Evolutionary conservation across 1,140 invertebrate species (phyloP), one percentile per base, ranked within the genome.

Genomic region (Liolophura sinensis): DNA sequence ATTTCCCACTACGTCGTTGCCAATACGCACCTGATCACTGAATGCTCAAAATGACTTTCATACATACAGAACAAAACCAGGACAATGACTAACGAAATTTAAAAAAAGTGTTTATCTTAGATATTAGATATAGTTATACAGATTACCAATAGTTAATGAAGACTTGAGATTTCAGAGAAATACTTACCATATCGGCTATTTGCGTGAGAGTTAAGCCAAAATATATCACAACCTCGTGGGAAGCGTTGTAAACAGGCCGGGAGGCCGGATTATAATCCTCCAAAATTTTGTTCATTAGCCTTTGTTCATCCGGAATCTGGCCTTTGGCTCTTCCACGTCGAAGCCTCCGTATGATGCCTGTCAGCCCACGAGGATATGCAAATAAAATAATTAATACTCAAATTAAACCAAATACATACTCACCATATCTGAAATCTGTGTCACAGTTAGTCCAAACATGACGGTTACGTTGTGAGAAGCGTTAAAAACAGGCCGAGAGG

Each of bases 201-300:
- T 99, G 97, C 90, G 97, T 97, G 82, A 99, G 90, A 78, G 95
- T 97, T 86, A 99, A 91, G 83, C 96, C 96, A 88, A 99, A 97
- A 87, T 92, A 95, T 86, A 99, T 92, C 86, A 93, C 91, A 79
- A 99, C 91, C 78, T 94, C 92, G 84, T 98, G 93, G 79, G 94
- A 96, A 88, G 97, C 95, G 89, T 98, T 99, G 84, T 92, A 92
- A 78, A 98, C 96, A 65, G 97, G 97, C 81, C 97, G 88, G 87
- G 98, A 95, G 85, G 97, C 90, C 76, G 93, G 92, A 88, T 98
- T 97, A 90, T 99, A 99, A 82, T 93, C 89, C 18, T 57, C 24
- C 31, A 80, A 52, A 14, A 80, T 71, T 51, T 65, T 57, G 54
- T 73, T 63, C 61, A 80, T 69, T 40, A 80, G 70, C 47, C 70